Evolutionary conservation across 2,113 vertebrate species (phyloP), one percentile per base, ranked within the genome.

Genomic region (Zootoca vivipara): DNA sequence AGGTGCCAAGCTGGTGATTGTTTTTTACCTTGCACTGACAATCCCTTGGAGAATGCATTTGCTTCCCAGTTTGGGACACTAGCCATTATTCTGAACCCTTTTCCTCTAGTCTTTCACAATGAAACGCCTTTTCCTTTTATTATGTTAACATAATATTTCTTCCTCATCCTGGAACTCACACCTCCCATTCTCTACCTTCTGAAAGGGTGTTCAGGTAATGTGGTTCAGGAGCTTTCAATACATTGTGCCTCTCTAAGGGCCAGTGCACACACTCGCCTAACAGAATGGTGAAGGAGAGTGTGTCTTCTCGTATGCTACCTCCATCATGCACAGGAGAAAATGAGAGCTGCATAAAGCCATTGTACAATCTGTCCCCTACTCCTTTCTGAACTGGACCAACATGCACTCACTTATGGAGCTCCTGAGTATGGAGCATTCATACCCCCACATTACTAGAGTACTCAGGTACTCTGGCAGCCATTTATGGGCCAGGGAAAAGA

Each of bases 31-130:
- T 80, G 18, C 42, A 33, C n/a, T n/a, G 46, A 35, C 33, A 73
- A 28, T 12, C 28, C 56, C 52, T 70, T 69, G 33, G 24, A 86
- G 62, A 16, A 42, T 40, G 16, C 22, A 70, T 28, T 35, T 4
- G 46, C 35, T 62, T 62, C 85, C 33, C 38, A 69, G 38, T 80
- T 87, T 90, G 79, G 56, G 79, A 16, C 65, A 56, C 7, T 91
- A 90, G 78, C 10, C 64, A 81, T 40, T 81, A 42, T 52, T 58
- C 40, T 22, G 70, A 46, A 10, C 16, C 18, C 81, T 4, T 18
- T 38, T 13, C n/a, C 20, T 5, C 87, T 64, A 64, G 56, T 9
- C 72, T 10, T 79, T 80, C 75, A 35, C 3, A 2, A 85, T 91
- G 75, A 46, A 65, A 24, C 22, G 0, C 82, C 78, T 86, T 89